Evolutionary conservation across 2,888 invertebrate species (phyloP), one percentile per base, ranked within the genome.

Genomic region (Panopea generosa): DNA sequence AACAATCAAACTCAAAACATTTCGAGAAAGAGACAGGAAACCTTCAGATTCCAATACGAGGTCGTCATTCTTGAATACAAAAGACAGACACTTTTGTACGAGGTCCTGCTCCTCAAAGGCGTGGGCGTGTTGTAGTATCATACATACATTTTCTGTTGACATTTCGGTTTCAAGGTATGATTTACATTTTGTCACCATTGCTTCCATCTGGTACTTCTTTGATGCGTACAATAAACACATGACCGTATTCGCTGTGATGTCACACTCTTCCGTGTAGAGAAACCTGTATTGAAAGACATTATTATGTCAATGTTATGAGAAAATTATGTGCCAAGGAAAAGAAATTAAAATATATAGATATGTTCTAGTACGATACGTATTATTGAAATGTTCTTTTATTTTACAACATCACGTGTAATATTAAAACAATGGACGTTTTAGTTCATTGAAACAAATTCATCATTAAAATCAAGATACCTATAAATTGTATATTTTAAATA

Each of bases 151-250:
- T 24, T 94, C 94, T 4, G 94, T 93, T 68, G 94, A 94, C 33
- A 96, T 91, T 91, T 95, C 94, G 72, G 94, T 94, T 82, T 95
- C 95, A 45, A 96, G 93, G 66, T 95, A 95, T 33, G 94, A 93
- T 27, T 95, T 95, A 87, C 96, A 96, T 70, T 95, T 94, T 80
- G 94, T 94, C 4, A 95, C 95, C 60, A 96, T 93, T 22, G 94
- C 95, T 6, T 95, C 94, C 85, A 96, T 95, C 56, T 96, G 93
- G 89, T 96, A 95, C 88, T 95, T 95, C 89, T 96, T 95, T 20
- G 96, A 96, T 1, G 95, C 95, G 77, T 95, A 95, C 24, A 96
- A 94, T 0, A 96, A 94, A 40, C 95, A 94, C 29, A 96, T 93
- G 11, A 96, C 95, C 0, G 95, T 95, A 16, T 93, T 93, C 9